A percentile compares a stretch with the other conserved stretches of the same genome.
Evolutionary conservation across 2,888 invertebrate genomes (phyloP).

Genomic region (Osedax fenrisi): DNA sequence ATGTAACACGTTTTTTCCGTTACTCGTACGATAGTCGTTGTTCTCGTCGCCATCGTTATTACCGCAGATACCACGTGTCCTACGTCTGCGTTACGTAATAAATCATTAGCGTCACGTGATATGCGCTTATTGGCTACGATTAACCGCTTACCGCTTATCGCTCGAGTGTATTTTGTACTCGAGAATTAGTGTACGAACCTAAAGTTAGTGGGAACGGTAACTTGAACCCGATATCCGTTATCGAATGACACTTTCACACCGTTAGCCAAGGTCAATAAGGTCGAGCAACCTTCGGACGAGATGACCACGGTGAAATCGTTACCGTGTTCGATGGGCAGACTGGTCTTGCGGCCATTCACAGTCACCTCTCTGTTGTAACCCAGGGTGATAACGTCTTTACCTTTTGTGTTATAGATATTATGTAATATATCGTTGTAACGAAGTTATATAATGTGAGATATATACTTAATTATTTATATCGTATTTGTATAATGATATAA

Average conservation of each 20-base stretch:
- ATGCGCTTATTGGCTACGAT: too few species aligned
- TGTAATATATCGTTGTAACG: too few species aligned
- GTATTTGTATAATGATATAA: too few species aligned
- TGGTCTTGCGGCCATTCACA: neutral
- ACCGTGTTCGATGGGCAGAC: neutral
- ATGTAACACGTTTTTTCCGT: neutral
- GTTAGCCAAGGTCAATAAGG: neutral
- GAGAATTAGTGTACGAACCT: neutral
- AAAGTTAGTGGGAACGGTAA: neutral
- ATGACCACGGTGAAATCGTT: neutral
- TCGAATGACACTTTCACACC: neutral
- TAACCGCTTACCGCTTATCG: too few species aligned
- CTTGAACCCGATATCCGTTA: neutral
- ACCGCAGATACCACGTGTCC: conserved; percentile 9
- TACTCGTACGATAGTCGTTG: neutral
- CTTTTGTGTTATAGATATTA: too few species aligned
- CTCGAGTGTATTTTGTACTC: too few species aligned
- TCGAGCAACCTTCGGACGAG: neutral
- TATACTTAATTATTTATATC: too few species aligned
- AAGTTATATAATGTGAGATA: too few species aligned
- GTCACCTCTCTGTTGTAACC: neutral
- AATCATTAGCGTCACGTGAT: too few species aligned
- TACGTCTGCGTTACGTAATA: neutral
- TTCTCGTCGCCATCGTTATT: neutral
- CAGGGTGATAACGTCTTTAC: neutral